Percentiles rank a stretch among this genome's conserved stretches.
These are phyloP conservation scores for Coranthus polyacanthus DNA, from an alignment of 2,797 vertebrate genomes.

Conservation along the genomic window DNA sequence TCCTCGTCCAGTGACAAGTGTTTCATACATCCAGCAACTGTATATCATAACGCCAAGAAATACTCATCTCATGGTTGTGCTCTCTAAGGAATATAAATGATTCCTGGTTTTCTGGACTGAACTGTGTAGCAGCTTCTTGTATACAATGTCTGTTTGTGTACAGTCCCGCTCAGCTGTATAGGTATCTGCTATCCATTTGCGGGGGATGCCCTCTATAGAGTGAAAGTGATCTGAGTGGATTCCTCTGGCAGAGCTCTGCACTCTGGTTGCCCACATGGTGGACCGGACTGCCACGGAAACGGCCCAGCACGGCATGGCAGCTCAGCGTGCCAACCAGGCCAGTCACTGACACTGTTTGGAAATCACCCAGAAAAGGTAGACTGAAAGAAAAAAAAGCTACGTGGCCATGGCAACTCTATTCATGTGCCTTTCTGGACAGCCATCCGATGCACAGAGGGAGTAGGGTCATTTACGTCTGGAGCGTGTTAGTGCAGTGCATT, in stretches of 20 bases:
- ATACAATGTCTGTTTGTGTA: neutral
- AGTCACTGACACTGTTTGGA: conserved; percentile 71
- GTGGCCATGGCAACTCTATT: conserved; percentile 63
- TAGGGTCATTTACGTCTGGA: neutral
- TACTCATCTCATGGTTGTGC: conserved; percentile 37
- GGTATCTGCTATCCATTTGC: conserved; percentile 18
- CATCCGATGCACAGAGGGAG: conserved; percentile 17
- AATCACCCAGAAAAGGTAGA: conserved; percentile 69
- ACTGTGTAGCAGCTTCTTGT: neutral
- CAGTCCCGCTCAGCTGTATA: conserved; percentile 1
- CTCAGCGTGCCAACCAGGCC: conserved; percentile 73
- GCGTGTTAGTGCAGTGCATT: neutral
- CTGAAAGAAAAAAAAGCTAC: conserved; percentile 21
- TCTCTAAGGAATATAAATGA: conserved; percentile 26
- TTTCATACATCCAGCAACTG: conserved; percentile 51
- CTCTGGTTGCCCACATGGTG: conserved; percentile 64
- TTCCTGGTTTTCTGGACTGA: conserved; percentile 11
- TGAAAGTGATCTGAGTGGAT: conserved; percentile 71
- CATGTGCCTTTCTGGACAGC: conserved; percentile 41
- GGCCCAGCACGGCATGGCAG: conserved; percentile 53
- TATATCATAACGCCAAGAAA: conserved; percentile 41
- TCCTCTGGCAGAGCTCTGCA: conserved; percentile 70
- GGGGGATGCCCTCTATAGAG: conserved; percentile 67
- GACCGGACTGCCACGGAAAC: conserved; percentile 61
- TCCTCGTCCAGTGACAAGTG: conserved; percentile 49